Evolutionary conservation across 2,113 vertebrate species (phyloP), one percentile per base, ranked within the genome.

Genomic region (Planiliza haematocheilus): DNA sequence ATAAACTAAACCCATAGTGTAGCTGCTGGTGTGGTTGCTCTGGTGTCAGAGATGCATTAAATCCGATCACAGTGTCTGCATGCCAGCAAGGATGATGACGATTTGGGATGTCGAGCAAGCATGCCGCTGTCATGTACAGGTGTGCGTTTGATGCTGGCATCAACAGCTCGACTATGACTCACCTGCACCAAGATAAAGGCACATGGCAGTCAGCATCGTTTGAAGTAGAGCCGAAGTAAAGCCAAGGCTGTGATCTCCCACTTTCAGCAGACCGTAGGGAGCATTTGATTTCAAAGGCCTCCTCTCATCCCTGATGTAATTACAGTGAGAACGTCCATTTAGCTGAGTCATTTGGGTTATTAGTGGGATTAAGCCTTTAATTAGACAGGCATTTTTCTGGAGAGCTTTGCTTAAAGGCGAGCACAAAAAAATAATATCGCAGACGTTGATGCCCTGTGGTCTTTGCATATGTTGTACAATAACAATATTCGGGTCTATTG

Each of bases 301-400:
- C 62, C 64, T 66, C 36, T 17, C 71, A 18, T 76, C 43, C 1
- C 38, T 74, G 65, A 74, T 78, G 24, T 70, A 77, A 85, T 81
- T 77, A 75, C 48, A 74, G 37, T 41, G 61, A 70, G 24, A 52
- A 59, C 9, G 39, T 81, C 76, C n/a, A 79, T 70, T 86, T 75
- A 87, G 42, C 34, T 43, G 21, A 84, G 77, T 83, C 43, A 86
- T 84, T 74, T 72, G 59, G 53, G 48, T 70, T 76, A 81, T 85
- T 82, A 85, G 62, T 58, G 59, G 74, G 62, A 87, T 87, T 83
- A 77, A 80, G 39, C 62, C 58, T 75, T 81, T 81, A 84, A 88
- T 86, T 84, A 70, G 46, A 75, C 42, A 8, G n/a, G 5, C 34
- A 39, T 64, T 75, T 69, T 37, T 60, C 46, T 61, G 34, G 41